Conservation (phyloP, 2,797 vertebrate species). For the Crocodylus rhombifer region DNA sequence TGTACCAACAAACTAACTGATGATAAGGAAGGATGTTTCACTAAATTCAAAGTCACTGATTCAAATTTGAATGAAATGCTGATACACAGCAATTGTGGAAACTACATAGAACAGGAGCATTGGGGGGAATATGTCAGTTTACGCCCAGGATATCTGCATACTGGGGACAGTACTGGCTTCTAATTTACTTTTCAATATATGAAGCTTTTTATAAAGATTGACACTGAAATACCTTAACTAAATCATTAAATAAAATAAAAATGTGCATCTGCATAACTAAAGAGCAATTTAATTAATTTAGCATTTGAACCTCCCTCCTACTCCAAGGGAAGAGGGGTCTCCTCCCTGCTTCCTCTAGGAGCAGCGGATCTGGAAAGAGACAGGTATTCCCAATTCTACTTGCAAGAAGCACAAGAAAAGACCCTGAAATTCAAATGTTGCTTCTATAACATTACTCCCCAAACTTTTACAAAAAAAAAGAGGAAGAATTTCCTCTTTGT, state of each 20-base stretch:
- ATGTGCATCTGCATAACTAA: neutral
- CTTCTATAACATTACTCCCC: neutral
- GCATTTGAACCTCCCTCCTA: neutral
- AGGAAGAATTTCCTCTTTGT: neutral
- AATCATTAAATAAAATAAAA: neutral
- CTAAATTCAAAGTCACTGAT: neutral
- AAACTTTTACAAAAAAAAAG: neutral
- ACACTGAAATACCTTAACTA: neutral
- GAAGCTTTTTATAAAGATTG: neutral
- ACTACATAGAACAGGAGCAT: neutral
- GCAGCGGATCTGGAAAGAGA: neutral
- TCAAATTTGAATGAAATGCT: accelerated
- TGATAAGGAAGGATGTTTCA: neutral
- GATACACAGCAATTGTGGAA: neutral
- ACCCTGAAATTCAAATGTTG: neutral
- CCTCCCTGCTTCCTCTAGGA: neutral
- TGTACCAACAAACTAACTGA: neutral
- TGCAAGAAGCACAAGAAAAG: constrained; percentile 10
- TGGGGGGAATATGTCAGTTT: neutral
- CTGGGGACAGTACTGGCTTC: neutral
- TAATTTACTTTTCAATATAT: neutral
- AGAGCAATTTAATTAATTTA: neutral
- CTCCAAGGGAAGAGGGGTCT: neutral
- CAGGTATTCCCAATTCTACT: neutral
- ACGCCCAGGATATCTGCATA: accelerated